These are phyloP conservation scores for Drosophila ananassae DNA, from an alignment of 1,140 invertebrate genomes.

Conservation along the genomic window DNA sequence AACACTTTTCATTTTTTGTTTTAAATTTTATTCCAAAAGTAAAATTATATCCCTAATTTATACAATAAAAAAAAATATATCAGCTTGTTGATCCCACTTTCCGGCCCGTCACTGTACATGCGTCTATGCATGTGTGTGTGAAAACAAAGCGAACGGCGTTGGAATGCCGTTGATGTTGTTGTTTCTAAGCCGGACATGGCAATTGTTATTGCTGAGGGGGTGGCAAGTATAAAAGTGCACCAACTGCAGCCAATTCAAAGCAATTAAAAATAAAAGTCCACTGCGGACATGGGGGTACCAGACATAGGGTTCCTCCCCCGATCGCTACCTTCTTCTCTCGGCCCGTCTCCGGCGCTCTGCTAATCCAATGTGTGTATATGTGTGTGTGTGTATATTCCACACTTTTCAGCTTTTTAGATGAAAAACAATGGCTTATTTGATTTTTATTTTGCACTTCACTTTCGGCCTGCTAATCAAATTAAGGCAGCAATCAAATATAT, in stretches of 20 bases:
- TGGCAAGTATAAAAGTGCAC: slow-evolving; percentile 19
- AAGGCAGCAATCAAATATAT: slow-evolving; percentile 55
- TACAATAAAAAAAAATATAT: not conserved
- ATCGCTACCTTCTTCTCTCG: not conserved
- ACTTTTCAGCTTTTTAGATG: not conserved
- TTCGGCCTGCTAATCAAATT: slow-evolving; percentile 59
- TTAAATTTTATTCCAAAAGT: not conserved
- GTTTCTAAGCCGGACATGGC: slow-evolving; percentile 70
- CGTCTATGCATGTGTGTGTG: slow-evolving; percentile 24
- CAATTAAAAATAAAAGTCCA: slow-evolving; percentile 42
- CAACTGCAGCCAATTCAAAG: slow-evolving; percentile 40
- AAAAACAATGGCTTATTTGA: slow-evolving; percentile 18
- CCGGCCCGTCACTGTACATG: slow-evolving; percentile 2
- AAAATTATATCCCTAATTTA: not conserved
- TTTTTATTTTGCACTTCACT: slow-evolving; percentile 41
- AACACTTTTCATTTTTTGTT: too few species aligned
- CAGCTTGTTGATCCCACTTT: not conserved
- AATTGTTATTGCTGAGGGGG: slow-evolving; percentile 52
- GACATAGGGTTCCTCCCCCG: too few species aligned
- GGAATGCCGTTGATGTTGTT: slow-evolving; percentile 54
- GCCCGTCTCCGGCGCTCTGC: not conserved
- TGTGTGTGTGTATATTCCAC: not conserved
- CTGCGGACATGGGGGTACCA: too few species aligned
- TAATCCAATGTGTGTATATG: not conserved
- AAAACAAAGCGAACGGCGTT: slow-evolving; percentile 43